phyloP scores from a whole-genome alignment of 1,140 invertebrate genomes.

The Hyposmocoma kahamanoa region DNA sequence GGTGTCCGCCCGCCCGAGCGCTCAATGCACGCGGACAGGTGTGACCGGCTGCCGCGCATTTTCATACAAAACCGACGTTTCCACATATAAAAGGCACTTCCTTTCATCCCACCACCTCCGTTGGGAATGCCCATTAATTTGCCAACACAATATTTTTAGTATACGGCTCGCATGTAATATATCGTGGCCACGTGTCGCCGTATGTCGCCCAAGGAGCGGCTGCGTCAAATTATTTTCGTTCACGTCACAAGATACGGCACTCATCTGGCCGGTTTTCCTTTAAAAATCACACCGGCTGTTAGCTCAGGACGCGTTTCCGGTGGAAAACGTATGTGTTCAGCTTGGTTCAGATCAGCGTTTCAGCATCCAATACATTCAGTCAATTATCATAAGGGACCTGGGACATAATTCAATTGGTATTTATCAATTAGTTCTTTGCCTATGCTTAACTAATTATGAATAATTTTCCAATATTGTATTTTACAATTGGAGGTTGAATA shows the following conservation, averaged over 20 bases:
- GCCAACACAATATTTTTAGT: conserved; percentile 74
- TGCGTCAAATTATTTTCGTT: conserved; percentile 74
- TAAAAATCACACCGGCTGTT: conserved; percentile 66
- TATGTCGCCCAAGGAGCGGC: conserved; percentile 66
- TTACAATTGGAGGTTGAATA: too few relatives aligned
- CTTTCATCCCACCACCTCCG: conserved; percentile 69
- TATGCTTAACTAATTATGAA: too few relatives aligned
- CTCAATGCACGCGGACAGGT: conserved; percentile 61
- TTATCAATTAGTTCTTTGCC: too few relatives aligned
- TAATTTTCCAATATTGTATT: too few relatives aligned
- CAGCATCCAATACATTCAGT: too few relatives aligned
- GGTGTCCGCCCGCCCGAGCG: neutral
- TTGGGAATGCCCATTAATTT: conserved; percentile 73
- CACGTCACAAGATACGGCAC: conserved; percentile 69
- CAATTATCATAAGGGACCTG: too few relatives aligned
- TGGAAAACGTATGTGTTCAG: conserved; percentile 26
- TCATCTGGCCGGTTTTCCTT: conserved; percentile 71
- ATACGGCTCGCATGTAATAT: conserved; percentile 70
- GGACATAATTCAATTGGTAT: too few relatives aligned
- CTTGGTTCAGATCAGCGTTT: too few relatives aligned
- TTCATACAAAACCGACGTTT: conserved; percentile 71
- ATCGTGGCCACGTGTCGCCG: conserved; percentile 70
- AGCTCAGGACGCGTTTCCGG: conserved; percentile 50
- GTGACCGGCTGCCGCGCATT: conserved; percentile 64
- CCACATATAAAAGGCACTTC: conserved; percentile 72